Conservation (phyloP, 2,113 vertebrate genomes). For the Oncorhynchus clarkii region DNA sequence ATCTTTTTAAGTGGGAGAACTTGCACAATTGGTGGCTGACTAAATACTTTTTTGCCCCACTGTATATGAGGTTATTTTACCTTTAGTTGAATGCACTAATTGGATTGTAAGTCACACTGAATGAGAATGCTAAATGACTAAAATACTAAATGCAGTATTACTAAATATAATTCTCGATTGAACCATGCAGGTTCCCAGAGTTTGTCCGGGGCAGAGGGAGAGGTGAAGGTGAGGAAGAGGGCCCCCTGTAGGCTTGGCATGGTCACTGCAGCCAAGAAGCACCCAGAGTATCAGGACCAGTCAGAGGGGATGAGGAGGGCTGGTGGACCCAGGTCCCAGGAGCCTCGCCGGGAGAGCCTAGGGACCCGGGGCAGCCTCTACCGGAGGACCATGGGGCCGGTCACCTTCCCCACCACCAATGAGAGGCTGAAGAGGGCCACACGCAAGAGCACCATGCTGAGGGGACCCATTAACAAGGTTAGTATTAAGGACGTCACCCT, state of each 20-base stretch:
- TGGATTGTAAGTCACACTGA: too few relatives aligned
- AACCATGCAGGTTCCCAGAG: slow-evolving; percentile 75
- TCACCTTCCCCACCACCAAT: slow-evolving; percentile 71
- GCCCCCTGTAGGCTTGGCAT: slow-evolving; percentile 54
- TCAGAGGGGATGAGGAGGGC: slow-evolving; percentile 68
- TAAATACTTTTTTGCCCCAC: too few relatives aligned
- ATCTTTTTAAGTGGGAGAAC: too few relatives aligned
- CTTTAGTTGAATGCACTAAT: too few relatives aligned
- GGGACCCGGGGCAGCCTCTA: slow-evolving; percentile 64
- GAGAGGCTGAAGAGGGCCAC: slow-evolving; percentile 87
- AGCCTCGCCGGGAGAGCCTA: slow-evolving; percentile 61
- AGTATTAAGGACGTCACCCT: neutral
- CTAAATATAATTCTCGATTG: neutral
- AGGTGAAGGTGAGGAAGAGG: slow-evolving; percentile 89
- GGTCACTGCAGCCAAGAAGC: slow-evolving; percentile 61
- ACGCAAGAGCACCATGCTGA: slow-evolving; percentile 77
- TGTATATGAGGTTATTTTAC: too few relatives aligned
- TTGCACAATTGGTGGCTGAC: too few relatives aligned
- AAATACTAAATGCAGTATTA: too few relatives aligned
- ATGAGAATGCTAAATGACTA: too few relatives aligned
- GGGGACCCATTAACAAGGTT: slow-evolving; percentile 69
- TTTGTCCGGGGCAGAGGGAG: slow-evolving; percentile 71
- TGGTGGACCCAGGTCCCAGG: slow-evolving; percentile 70
- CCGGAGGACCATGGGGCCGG: slow-evolving; percentile 68
- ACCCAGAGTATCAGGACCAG: slow-evolving; percentile 42